Evolutionary conservation across 2,888 invertebrate genomes (phyloP).

Genomic region (Temnothorax unifasciatus): DNA sequence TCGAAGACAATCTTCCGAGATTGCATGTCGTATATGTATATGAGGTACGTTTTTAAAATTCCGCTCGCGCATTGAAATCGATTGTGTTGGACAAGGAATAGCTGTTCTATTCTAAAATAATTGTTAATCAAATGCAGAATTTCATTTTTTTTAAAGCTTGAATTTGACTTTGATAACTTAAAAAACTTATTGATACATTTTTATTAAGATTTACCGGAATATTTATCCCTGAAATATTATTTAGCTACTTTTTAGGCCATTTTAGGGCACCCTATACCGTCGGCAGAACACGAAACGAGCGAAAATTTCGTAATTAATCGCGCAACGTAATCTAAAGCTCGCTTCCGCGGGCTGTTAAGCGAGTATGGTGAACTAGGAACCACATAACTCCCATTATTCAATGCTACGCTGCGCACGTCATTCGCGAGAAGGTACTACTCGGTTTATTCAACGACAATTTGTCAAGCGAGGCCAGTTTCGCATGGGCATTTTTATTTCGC

Average conservation of each 20-base stretch:
- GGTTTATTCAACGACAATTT: constrained; percentile 57
- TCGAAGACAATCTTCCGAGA: not conserved
- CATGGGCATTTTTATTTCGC: constrained; percentile 45
- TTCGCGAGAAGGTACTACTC: constrained; percentile 46
- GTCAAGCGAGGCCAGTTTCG: constrained; percentile 45
- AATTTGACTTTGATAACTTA: not conserved
- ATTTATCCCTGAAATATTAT: not conserved
- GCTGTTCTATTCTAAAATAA: not conserved
- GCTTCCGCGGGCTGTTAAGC: constrained; percentile 41
- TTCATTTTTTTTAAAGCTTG: not conserved
- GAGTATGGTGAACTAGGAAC: constrained; percentile 28
- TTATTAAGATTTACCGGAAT: not conserved
- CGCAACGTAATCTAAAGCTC: constrained; percentile 45
- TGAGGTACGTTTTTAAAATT: not conserved
- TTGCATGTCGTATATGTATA: no score
- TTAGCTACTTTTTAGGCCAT: not conserved
- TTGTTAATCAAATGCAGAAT: not conserved
- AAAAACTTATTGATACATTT: not conserved
- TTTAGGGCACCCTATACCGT: not conserved
- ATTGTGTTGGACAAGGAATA: not conserved
- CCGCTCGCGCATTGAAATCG: not conserved
- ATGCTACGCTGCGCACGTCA: constrained; percentile 45
- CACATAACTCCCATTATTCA: constrained; percentile 57
- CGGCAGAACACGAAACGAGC: constrained; percentile 17
- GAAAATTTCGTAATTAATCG: constrained; percentile 52